phyloP scores from a whole-genome alignment of 2,797 vertebrate species.

The Rhodeus uyekii region DNA sequence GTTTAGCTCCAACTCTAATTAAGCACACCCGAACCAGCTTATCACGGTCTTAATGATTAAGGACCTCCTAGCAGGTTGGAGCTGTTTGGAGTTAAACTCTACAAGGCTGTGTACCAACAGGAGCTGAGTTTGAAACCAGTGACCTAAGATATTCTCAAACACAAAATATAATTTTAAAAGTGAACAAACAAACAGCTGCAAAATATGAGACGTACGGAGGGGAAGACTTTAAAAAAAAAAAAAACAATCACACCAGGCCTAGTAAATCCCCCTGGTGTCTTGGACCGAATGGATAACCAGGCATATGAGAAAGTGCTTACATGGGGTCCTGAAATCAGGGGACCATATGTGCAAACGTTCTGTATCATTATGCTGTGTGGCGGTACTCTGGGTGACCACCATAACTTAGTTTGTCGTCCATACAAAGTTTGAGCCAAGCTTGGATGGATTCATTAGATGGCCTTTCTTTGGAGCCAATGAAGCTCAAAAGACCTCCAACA shows the following conservation, averaged over 20 bases:
- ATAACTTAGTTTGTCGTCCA: constrained; percentile 88
- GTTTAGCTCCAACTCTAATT: too few relatives aligned
- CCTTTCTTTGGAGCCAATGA: constrained; percentile 88
- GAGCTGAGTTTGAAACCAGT: neutral
- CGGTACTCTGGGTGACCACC: constrained; percentile 77
- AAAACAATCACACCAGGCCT: neutral
- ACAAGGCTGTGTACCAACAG: neutral
- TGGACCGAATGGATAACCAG: constrained; percentile 56
- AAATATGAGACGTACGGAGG: neutral
- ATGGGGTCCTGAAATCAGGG: constrained; percentile 67
- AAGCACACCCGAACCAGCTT: neutral
- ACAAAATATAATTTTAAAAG: neutral
- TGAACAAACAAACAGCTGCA: neutral
- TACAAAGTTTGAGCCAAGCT: constrained; percentile 87
- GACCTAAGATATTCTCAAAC: neutral
- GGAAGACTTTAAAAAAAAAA: neutral
- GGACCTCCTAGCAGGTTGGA: neutral
- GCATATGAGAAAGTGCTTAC: constrained; percentile 74
- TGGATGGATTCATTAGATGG: constrained; percentile 87
- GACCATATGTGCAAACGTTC: constrained; percentile 80
- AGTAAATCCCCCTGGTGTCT: constrained; percentile 12
- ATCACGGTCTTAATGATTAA: neutral
- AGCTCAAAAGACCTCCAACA: constrained; percentile 87
- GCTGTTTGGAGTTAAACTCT: neutral
- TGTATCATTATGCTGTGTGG: constrained; percentile 75